Evolutionary conservation across 92 coral and sea anemone species (phyloP), one percentile per base, ranked within the genome.

Genomic region (Paramuricea clavata): DNA sequence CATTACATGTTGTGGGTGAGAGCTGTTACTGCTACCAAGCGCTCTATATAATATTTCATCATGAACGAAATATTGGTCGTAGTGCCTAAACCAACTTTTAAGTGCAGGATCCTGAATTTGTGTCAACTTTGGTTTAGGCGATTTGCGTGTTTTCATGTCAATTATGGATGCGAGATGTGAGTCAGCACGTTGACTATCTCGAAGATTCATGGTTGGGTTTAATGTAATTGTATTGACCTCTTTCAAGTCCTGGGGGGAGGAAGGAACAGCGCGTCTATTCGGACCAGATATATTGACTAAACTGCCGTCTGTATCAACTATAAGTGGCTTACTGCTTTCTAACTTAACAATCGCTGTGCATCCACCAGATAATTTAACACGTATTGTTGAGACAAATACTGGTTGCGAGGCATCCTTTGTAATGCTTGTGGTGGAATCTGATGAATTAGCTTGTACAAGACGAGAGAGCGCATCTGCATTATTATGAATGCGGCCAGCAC

Each of bases 381-480:
- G 74, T 68, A 68, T 68, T 27, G 36, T 68, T 0, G 74, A 68
- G 21, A 68, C 74, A 28, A 68, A 68, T 12, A 42, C 15, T 26
- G 74, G 74, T 27, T 68, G 39, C 25, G 6, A 42, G n/a, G n/a
- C n/a, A n/a, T n/a, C n/a, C n/a, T n/a, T n/a, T n/a, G n/a, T n/a
- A n/a, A n/a, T n/a, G 74, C 16, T 1, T 68, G 74, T 28, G 43
- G 74, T 28, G 42, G 74, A 12, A 1, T 28, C 44, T 26, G 39
- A 6, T 30, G 43, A 68, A 27, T 5, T 68, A 27, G 74, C 5
- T 27, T 31, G 41, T 28, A 68, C 74, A 30, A 77, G 72, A n/a
- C 92, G 74, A 21, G 89, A 68, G 57, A 89, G 49, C 16, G 86
- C 89, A 36, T 84, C 89, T 19, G 81, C 82, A 64, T 85, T 78